Evolutionary conservation across 2,113 vertebrate species (phyloP).

Genomic region (Casuarius casuarius): DNA sequence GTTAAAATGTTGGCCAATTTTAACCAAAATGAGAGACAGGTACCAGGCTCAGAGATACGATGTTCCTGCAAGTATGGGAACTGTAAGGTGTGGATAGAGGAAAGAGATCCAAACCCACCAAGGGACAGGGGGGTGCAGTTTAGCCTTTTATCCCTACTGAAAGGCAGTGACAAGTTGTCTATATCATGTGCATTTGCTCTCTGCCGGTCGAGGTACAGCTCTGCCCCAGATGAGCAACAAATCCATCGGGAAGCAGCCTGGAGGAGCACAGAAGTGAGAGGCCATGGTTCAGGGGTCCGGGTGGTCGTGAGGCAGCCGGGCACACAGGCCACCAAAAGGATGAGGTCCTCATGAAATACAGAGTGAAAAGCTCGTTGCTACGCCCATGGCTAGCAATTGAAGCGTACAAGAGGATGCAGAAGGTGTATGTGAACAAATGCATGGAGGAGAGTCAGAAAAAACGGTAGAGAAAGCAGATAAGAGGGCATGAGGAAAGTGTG

Average conservation of each 20-base stretch:
- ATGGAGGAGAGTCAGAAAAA: background rate
- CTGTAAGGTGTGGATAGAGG: background rate
- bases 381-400: background rate
- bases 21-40: background rate
- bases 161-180: background rate
- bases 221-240: background rate
- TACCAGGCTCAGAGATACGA: background rate
- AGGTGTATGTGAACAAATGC: background rate
- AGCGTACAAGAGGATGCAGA: background rate
- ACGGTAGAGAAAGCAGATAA: background rate
- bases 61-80: background rate
- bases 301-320: background rate
- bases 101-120: background rate
- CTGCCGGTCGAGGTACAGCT: background rate
- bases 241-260: background rate
- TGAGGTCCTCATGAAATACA: background rate
- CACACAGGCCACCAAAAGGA: background rate
- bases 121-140: accelerated
- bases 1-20: background rate
- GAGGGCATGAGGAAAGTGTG: accelerated
- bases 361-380: background rate
- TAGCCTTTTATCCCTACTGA: background rate
- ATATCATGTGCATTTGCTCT: background rate
- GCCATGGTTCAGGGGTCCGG: background rate
- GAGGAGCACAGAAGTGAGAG: background rate